A percentile compares a stretch with the other conserved stretches of the same genome.
phyloP scores from a whole-genome alignment of 1,140 invertebrate species.

The Euwallacea similis region DNA sequence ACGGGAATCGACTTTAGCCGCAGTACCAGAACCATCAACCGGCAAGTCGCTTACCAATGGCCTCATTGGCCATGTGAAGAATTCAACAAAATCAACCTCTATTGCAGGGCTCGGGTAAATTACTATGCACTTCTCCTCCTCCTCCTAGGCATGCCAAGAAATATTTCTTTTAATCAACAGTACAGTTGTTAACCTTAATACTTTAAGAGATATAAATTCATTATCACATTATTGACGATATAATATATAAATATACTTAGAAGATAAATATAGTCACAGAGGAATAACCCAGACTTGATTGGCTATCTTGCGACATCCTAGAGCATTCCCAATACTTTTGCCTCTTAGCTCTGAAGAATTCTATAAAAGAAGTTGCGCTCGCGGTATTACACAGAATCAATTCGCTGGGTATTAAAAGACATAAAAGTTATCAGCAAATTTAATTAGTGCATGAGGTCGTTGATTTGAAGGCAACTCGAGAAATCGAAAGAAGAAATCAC shows the following conservation, averaged over 20 bases:
- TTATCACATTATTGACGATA: background rate
- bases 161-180: background rate
- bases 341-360: no score
- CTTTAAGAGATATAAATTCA: constrained; percentile 3
- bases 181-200: background rate
- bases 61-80: no score
- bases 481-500: constrained; percentile 16
- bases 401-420: background rate
- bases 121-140: no score
- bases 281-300: background rate
- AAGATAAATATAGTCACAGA: background rate
- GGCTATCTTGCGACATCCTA: no score
- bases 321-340: no score
- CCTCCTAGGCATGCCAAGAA: background rate
- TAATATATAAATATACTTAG: background rate
- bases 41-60: no score
- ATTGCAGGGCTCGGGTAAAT: no score
- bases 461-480: constrained; percentile 21
- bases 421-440: constrained; percentile 12
- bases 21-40: no score
- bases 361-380: no score
- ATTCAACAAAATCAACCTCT: no score
- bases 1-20: no score
- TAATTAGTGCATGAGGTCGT: constrained; percentile 30
- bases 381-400: no score